These are phyloP conservation scores for Leptodactylus fuscus DNA, from an alignment of 2,113 vertebrate genomes.

Conservation along the genomic window DNA sequence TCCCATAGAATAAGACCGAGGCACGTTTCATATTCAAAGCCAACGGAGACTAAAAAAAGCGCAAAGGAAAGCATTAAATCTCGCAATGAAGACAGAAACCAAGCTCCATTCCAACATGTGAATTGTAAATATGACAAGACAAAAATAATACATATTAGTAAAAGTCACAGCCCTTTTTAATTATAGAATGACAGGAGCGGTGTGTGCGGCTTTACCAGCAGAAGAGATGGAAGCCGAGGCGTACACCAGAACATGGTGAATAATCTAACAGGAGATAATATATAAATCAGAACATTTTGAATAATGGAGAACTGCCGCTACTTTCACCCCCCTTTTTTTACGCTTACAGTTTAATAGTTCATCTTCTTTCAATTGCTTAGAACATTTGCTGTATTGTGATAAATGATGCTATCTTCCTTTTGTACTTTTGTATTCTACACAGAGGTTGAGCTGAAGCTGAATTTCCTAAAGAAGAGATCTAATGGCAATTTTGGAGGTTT, in stretches of 20 bases:
- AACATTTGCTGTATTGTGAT: conserved; percentile 52
- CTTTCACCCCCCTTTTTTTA: conserved; percentile 37
- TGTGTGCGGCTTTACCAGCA: background rate
- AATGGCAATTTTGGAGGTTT: conserved; percentile 40
- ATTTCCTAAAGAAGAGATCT: conserved; percentile 37
- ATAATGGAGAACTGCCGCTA: conserved; percentile 25
- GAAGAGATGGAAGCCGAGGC: background rate
- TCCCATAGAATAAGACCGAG: conserved; percentile 96
- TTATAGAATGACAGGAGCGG: conserved; percentile 34
- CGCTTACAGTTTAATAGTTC: conserved; percentile 56
- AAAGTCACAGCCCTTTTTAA: background rate
- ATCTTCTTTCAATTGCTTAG: conserved; percentile 55
- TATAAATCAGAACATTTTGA: conserved; percentile 57
- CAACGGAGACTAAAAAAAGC: conserved; percentile 88
- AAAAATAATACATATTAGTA: conserved; percentile 9
- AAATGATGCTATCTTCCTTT: conserved; percentile 46
- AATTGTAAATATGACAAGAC: conserved; percentile 27
- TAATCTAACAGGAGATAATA: conserved; percentile 47
- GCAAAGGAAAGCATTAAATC: conserved; percentile 36
- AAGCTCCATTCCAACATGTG: conserved; percentile 17
- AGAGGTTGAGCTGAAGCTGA: conserved; percentile 17
- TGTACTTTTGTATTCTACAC: conserved; percentile 52
- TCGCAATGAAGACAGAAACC: background rate
- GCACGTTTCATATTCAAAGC: conserved; percentile 97
- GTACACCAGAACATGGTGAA: conserved; percentile 5